Base-by-base conservation (phyloP, 2,888 invertebrate species). In the Drosophila eohydei region DNA sequence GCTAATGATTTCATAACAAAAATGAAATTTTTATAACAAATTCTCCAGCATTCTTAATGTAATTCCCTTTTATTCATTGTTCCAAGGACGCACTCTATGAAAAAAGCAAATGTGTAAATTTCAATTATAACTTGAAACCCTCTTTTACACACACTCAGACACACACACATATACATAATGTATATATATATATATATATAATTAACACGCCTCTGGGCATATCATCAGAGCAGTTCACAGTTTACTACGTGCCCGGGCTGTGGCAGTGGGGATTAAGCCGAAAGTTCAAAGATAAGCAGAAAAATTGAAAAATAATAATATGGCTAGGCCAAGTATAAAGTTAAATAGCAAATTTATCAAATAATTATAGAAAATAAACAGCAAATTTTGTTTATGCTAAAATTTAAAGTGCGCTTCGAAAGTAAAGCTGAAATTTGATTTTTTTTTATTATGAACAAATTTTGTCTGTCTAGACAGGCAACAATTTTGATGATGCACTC, bases 401-500 rank as follows among this genome's bases (percentile, higher is more conserved):
- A 14, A 46, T 38, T 59, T 34, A 52, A 16, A 14, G 52, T 3
- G 36, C 8, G 40, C 56, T n/a, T 59, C 11, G 28, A 51, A 43
- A 28, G 50, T 28, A 38, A 78, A 58, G 54, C 60, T 52, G 34
- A 78, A 78, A 71, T 74, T 71, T 26, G 5, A 8, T 26, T 4
- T 1, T n/a, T 46, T 26, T 14, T 26, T 12, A 16, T 46, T 46
- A 46, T 46, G 66, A 78, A 68, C 69, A 78, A 81, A 65, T 73
- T 79, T 74, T 64, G 52, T 28, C 55, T 61, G 80, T 81, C 82
- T 76, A 81, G 82, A 77, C 76, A 71, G 80, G 36, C 74, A 81
- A 79, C 71, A 69, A 76, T 80, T 78, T 81, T 81, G 69, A 68
- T 66, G 74, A 80, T 80, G 72, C 75, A 68, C 65, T 74, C 50